phyloP scores from a whole-genome alignment of 2,113 vertebrate genomes.

The Struthio camelus region DNA sequence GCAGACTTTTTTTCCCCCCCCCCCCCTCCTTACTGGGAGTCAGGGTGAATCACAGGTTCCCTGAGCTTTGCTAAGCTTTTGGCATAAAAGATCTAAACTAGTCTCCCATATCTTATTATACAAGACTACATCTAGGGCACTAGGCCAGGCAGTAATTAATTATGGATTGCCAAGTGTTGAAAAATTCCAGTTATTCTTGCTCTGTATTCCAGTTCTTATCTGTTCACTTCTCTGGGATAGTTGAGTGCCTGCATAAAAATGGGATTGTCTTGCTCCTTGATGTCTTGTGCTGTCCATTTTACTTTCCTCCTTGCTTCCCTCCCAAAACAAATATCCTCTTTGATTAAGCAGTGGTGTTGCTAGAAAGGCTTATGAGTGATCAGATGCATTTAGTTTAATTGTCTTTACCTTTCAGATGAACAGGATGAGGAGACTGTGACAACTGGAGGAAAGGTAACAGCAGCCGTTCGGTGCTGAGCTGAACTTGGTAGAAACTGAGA shows the following conservation, averaged over 20 bases:
- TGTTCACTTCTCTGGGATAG: background rate
- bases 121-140: background rate
- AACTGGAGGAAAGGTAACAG: slow-evolving; percentile 89
- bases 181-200: background rate
- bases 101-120: accelerated
- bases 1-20: background rate
- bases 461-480: background rate
- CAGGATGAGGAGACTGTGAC: slow-evolving; percentile 92
- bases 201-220: background rate
- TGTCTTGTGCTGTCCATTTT: background rate
- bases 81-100: background rate
- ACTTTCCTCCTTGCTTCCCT: background rate
- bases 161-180: background rate
- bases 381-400: background rate
- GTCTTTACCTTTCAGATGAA: slow-evolving; percentile 85
- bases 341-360: background rate
- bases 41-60: background rate
- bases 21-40: background rate
- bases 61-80: background rate
- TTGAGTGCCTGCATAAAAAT: background rate
- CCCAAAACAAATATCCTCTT: background rate
- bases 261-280: background rate
- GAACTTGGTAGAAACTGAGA: background rate
- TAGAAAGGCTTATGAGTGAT: background rate
- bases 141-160: background rate